These are phyloP conservation scores for Fopius arisanus DNA, from an alignment of 1,140 invertebrate genomes.

Conservation along the genomic window DNA sequence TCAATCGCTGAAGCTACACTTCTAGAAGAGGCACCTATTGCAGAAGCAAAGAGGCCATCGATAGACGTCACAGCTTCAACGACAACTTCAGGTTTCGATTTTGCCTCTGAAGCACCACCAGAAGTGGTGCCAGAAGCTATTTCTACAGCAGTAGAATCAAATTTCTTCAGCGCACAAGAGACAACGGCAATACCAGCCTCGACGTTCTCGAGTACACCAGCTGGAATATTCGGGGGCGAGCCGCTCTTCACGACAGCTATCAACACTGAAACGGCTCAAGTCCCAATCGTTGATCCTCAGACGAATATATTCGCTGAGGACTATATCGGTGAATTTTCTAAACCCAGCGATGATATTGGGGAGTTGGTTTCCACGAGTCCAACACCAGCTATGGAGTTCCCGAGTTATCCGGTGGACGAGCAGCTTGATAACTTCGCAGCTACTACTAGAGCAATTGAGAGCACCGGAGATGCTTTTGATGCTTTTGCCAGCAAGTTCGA, in stretches of 20 bases:
- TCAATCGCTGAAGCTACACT: constrained; percentile 32
- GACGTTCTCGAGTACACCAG: constrained; percentile 22
- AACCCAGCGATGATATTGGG: constrained; percentile 19
- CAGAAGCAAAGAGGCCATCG: constrained; percentile 45
- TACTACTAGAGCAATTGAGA: constrained; percentile 60
- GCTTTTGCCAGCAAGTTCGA: constrained; percentile 89
- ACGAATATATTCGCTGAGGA: constrained; percentile 45
- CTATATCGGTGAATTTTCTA: constrained; percentile 49
- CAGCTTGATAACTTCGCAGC: constrained; percentile 48
- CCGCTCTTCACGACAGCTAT: constrained; percentile 13
- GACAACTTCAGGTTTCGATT: constrained; percentile 39
- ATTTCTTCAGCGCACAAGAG: constrained; percentile 38
- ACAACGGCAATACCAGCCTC: background rate
- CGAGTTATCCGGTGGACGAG: constrained; percentile 41
- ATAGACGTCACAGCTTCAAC: constrained; percentile 21
- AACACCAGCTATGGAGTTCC: constrained; percentile 49
- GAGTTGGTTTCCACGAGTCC: constrained; percentile 42
- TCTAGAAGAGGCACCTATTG: constrained; percentile 33
- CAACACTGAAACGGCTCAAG: background rate
- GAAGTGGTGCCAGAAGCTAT: background rate
- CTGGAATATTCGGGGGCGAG: constrained; percentile 23
- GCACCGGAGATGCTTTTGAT: constrained; percentile 75
- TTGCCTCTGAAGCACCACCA: background rate
- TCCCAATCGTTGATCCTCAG: constrained; percentile 11
- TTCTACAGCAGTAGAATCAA: constrained; percentile 29